A percentile compares a stretch with the other conserved stretches of the same genome.
Conservation (phyloP, 2,797 vertebrate genomes). For the Phataginus tricuspis region DNA sequence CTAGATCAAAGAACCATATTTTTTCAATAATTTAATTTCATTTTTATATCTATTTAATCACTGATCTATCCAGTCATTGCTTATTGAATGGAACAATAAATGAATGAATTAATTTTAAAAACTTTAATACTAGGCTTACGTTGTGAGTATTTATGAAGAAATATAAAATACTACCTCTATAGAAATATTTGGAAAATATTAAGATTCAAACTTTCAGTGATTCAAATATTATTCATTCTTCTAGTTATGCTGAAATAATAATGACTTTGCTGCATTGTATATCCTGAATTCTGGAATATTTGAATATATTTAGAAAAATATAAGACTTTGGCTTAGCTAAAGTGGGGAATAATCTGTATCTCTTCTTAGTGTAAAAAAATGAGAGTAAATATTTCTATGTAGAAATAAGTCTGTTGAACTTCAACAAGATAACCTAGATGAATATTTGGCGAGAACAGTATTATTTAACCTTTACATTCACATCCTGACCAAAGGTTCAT, state of each 20-base stretch:
- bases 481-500: not conserved
- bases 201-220: not conserved
- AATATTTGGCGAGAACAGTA: not conserved
- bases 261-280: not conserved
- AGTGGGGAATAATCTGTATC: not conserved
- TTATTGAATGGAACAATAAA: not conserved
- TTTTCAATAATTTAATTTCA: not conserved
- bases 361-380: not conserved
- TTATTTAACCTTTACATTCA: not conserved
- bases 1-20: not conserved
- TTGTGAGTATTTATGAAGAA: not conserved
- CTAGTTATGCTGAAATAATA: not conserved
- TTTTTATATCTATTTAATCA: not conserved
- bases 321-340: not conserved
- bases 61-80: not conserved
- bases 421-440: not conserved
- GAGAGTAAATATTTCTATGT: not conserved
- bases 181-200: not conserved
- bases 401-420: not conserved
- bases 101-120: not conserved
- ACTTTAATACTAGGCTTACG: not conserved
- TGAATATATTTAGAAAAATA: not conserved
- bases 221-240: not conserved
- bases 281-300: not conserved
- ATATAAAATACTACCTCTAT: not conserved